Evolutionary conservation across 2,113 vertebrate species (phyloP), one percentile per base, ranked within the genome.

Genomic region (Prionailurus bengalensis): DNA sequence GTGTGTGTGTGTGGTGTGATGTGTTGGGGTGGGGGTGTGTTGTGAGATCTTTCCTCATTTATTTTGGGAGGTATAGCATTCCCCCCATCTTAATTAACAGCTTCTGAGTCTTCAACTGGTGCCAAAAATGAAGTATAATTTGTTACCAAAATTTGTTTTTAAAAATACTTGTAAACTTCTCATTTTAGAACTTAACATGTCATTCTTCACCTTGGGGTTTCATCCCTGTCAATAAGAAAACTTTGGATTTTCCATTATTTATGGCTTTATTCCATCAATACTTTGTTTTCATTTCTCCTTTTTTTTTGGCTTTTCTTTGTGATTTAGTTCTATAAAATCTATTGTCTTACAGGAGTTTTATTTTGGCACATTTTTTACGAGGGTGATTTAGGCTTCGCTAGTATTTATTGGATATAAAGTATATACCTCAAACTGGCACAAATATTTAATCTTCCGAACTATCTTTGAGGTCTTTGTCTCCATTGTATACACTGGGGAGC

Each of bases 331-430:
- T 39, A 31, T 65, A 90, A 48, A 42, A 31, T 83, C n/a, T 91
- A 31, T 51, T 96, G 95, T 96, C 61, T 90, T 73, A 31, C 29
- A 94, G 13, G 82, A 65, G 16, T 81, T 73, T 94, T 89, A 78
- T 68, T 92, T 95, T 89, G 48, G n/a, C 25, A 45, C 27, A 63
- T 71, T 96, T 87, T 48, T 65, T 45, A 21, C 51, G 19, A 23
- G 71, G 36, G 53, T 68, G 11, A 55, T 79, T 88, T 79, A 58
- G 31, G 81, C 48, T 95, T 61, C 21, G 12, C 42, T 82, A 90
- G 82, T 78, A 45, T 53, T 68, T 65, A 29, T 27, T 23, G 11
- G 48, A 10, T 36, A 63, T 33, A 63, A 94, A 88, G 58, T 74
- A 90, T 42, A 61, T 82, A 25, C 33, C 36, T 71, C 73, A 42